phyloP scores from a whole-genome alignment of 2,888 invertebrate species.

The Rhagonycha fulva region DNA sequence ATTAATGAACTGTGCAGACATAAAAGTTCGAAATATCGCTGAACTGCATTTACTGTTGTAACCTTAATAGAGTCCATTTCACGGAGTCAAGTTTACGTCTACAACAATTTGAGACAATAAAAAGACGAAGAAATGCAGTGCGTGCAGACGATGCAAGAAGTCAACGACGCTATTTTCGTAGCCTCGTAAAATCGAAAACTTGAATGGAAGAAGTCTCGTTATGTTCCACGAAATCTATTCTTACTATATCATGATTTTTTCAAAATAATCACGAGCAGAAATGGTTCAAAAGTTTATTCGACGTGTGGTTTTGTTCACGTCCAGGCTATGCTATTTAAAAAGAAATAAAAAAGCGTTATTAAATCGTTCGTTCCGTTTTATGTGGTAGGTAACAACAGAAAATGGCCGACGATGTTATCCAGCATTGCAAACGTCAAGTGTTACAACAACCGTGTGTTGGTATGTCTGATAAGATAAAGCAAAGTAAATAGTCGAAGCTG shows the following conservation, averaged over 20 bases:
- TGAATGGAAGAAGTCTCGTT: slow-evolving; percentile 15
- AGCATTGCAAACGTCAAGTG: not conserved
- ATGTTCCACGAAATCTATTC: not conserved
- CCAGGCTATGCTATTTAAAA: not conserved
- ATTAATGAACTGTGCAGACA: not conserved
- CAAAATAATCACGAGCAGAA: not conserved
- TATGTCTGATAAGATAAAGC: not conserved
- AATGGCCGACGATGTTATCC: not conserved
- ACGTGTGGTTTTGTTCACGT: not conserved
- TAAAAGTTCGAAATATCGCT: not conserved
- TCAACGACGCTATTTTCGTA: slow-evolving; percentile 1
- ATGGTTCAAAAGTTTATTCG: not conserved
- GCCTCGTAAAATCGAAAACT: slow-evolving; percentile 12
- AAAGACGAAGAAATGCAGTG: slow-evolving; percentile 12
- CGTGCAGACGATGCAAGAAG: not conserved
- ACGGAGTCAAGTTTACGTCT: slow-evolving; percentile 20
- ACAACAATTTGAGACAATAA: slow-evolving; percentile 22
- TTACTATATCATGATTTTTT: not conserved
- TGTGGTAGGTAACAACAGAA: not conserved
- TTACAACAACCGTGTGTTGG: not conserved
- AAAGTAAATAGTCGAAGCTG: not conserved
- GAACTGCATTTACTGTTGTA: not conserved
- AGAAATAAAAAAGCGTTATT: not conserved
- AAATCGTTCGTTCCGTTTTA: not conserved
- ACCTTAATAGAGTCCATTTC: not conserved